These are phyloP conservation scores for Aplocera efformata DNA, from an alignment of 2,888 invertebrate species.

Conservation along the genomic window DNA sequence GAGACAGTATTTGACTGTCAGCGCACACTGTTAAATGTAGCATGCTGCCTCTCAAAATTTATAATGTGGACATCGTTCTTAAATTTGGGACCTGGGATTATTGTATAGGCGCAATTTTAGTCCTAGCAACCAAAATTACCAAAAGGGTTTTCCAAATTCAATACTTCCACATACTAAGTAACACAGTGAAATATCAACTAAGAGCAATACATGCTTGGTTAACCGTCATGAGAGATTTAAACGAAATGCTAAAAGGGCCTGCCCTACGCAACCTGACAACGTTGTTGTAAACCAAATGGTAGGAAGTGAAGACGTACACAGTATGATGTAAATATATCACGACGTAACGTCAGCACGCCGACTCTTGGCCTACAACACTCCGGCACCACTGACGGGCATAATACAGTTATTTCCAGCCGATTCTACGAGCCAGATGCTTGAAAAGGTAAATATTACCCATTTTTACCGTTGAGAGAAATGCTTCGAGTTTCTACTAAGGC, in stretches of 20 bases:
- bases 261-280: constrained; percentile 78
- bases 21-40: constrained; percentile 74
- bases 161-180: constrained; percentile 14
- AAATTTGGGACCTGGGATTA: constrained; percentile 11
- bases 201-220: constrained; percentile 76
- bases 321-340: constrained; percentile 30
- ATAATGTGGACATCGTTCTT: constrained; percentile 13
- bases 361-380: constrained; percentile 77
- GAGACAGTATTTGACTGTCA: constrained; percentile 56
- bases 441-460: constrained; percentile 57
- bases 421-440: constrained; percentile 29
- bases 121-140: not conserved
- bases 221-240: constrained; percentile 76
- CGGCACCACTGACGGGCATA: constrained; percentile 76
- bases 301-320: constrained; percentile 19
- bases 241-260: constrained; percentile 54
- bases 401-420: constrained; percentile 76
- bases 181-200: constrained; percentile 35
- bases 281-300: constrained; percentile 30
- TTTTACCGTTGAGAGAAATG: constrained; percentile 24
- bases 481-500: constrained; percentile 21
- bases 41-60: constrained; percentile 71
- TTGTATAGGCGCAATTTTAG: not conserved
- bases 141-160: constrained; percentile 5
- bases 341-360: constrained; percentile 65